phyloP scores from a whole-genome alignment of 2,888 invertebrate genomes.

The Aporophyla lueneburgensis region DNA sequence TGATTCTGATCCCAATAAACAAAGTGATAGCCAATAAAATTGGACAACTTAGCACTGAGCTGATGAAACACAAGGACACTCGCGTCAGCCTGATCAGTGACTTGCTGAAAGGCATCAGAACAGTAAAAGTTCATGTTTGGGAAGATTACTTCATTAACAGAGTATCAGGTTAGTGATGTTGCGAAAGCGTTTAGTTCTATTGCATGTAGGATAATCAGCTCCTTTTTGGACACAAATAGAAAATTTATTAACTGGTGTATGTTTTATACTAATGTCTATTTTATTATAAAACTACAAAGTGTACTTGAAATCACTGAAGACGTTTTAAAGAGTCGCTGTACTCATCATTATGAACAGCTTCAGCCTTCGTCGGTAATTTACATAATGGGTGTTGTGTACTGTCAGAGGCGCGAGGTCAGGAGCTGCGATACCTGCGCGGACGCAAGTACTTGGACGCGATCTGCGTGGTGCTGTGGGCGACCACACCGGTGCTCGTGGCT shows the following conservation, averaged over 20 bases:
- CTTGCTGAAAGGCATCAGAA: slow-evolving; percentile 96
- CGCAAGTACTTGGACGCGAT: slow-evolving; percentile 99
- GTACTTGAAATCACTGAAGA: background rate
- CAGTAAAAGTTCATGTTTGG: slow-evolving; percentile 98
- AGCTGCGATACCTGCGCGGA: slow-evolving; percentile 94
- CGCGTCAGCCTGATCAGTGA: slow-evolving; percentile 97
- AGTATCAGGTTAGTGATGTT: slow-evolving; percentile 90
- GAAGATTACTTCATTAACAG: slow-evolving; percentile 95
- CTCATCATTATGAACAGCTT: background rate
- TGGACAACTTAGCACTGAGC: slow-evolving; percentile 94
- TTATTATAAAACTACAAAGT: background rate
- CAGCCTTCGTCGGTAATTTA: background rate
- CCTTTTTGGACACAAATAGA: background rate
- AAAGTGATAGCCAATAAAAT: slow-evolving; percentile 97
- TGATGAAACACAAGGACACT: slow-evolving; percentile 98
- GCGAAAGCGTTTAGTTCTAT: background rate
- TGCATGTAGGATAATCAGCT: background rate
- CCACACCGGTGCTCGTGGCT: slow-evolving; percentile 97
- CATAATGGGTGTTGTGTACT: background rate
- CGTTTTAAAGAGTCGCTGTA: no score
- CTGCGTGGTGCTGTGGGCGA: slow-evolving; percentile 99
- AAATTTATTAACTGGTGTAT: background rate
- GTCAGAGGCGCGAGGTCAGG: slow-evolving; percentile 92
- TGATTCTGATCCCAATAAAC: slow-evolving; percentile 98
- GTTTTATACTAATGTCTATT: background rate